phyloP scores from a whole-genome alignment of 2,113 vertebrate genomes.

The Rhinopomastus cyanomelas region DNA sequence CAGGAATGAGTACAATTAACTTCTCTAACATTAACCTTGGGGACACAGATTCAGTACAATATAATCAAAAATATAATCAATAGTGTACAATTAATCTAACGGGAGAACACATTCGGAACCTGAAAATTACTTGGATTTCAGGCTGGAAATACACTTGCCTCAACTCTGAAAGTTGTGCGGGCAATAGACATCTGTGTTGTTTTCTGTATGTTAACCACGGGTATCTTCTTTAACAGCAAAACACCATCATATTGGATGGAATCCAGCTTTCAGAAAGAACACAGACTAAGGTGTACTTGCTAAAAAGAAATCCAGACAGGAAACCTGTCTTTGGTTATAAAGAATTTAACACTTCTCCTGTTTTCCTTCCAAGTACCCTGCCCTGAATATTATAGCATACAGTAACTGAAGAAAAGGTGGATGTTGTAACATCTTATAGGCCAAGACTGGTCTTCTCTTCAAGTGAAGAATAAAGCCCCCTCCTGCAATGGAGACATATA shows the following conservation, averaged over 20 bases:
- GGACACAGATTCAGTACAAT: background rate
- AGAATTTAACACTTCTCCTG: background rate
- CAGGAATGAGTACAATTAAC: background rate
- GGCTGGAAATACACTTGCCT: background rate
- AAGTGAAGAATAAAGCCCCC: background rate
- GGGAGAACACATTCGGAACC: background rate
- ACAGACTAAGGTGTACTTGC: background rate
- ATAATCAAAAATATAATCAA: too few relatives aligned
- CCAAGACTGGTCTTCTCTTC: background rate
- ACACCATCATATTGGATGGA: background rate
- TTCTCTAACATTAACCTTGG: background rate
- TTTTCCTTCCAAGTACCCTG: background rate
- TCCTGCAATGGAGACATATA: background rate
- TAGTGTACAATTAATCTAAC: background rate
- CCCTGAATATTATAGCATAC: accelerated
- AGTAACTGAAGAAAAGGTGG: accelerated
- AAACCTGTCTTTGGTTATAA: background rate
- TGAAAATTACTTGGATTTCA: background rate
- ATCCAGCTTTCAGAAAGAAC: background rate
- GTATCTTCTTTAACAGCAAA: background rate
- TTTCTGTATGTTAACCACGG: accelerated
- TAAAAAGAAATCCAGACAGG: background rate
- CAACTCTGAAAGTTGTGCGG: background rate
- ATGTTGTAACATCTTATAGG: background rate
- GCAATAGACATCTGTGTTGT: background rate